These are phyloP conservation scores for Hydrolagus colliei DNA, from an alignment of 2,797 vertebrate species.

Conservation along the genomic window DNA sequence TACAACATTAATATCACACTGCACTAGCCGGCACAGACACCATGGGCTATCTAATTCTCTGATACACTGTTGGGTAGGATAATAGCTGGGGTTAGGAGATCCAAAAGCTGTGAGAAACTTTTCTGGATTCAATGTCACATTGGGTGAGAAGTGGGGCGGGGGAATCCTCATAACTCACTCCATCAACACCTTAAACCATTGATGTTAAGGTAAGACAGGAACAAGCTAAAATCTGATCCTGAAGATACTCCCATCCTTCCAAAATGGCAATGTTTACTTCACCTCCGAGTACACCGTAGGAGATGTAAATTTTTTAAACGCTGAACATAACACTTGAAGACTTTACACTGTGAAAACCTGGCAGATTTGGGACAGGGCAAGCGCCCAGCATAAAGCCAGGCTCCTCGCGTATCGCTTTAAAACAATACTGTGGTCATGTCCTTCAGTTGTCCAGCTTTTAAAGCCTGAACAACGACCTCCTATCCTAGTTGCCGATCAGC, in stretches of 20 bases:
- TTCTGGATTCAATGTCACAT: neutral
- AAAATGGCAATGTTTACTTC: neutral
- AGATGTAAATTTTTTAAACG: neutral
- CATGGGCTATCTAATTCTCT: neutral
- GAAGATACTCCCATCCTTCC: neutral
- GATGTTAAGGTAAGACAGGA: neutral
- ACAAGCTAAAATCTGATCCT: neutral
- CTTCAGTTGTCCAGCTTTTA: neutral
- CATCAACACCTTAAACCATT: neutral
- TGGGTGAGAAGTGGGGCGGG: neutral
- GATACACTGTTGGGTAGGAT: neutral
- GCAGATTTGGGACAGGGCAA: neutral
- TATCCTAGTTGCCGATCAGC: slow-evolving; percentile 71
- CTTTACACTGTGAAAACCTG: neutral
- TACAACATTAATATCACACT: too few relatives aligned
- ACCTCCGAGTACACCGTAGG: neutral
- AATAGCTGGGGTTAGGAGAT: neutral
- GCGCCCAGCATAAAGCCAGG: neutral
- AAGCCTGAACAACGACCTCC: neutral
- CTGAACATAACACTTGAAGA: slow-evolving; percentile 14
- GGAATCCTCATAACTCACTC: neutral
- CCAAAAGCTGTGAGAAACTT: neutral
- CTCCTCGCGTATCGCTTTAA: neutral
- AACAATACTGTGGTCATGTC: neutral
- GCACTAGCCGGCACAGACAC: neutral